Evolutionary conservation across 1,140 invertebrate species (phyloP), one percentile per base, ranked within the genome.

Genomic region (Centruroides vittatus): DNA sequence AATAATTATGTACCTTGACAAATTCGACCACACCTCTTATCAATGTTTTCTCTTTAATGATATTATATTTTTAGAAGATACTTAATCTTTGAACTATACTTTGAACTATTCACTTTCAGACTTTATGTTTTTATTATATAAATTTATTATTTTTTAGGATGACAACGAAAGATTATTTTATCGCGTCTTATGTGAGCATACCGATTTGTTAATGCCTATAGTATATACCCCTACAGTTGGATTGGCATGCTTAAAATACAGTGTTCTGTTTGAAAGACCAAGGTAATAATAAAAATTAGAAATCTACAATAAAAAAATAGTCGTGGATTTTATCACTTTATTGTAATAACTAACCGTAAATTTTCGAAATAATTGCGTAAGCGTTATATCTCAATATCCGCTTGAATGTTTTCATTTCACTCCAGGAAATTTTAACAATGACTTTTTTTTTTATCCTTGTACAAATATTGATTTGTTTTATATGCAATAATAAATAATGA

Each of bases 191-290:
- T 84, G 85, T 57, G 90, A 98, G 75, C 90, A 99, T 75, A 85
- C 96, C 59, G 88, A 95, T 71, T 82, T 89, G 69, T 84, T 96
- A 77, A 93, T 99, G 87, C 96, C 96, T 0, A 89, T 98, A 69
- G 90, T 98, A 4, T 99, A 99, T 74, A 98, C 94, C 0, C 95
- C 96, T 1, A 96, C 93, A 6, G 96, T 99, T 10, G 96, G 96
- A 0, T 77, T 90, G 66, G 95, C 95, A 0, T 99, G 96, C 73
- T 93, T 97, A 76, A 89, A 94, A 69, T 99, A 95, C 72, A 93
- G 95, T 46, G 81, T 94, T 36, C 89, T 97, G 70, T 98, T 93
- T 71, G 81, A 91, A 58, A 80, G 93, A 73, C 94, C 95, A 1
- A 84, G 91, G 79, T 81, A 67, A 61, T 57, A 23, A 13, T 3